Conservation (phyloP, 2,113 vertebrate species). For the Misgurnus anguillicaudatus region DNA sequence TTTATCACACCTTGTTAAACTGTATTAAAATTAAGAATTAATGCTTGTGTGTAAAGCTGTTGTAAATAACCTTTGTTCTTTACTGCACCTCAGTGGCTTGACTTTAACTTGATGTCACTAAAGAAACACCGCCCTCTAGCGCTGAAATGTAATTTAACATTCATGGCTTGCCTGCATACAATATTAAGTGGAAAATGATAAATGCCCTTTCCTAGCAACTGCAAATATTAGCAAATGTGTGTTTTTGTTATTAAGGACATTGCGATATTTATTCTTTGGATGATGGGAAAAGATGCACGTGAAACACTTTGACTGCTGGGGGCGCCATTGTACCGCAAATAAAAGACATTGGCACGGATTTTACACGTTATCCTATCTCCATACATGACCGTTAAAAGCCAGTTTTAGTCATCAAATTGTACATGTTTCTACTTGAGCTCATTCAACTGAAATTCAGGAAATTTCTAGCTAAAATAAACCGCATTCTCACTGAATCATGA, state of each 20-base stretch:
- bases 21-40: not conserved
- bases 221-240: not conserved
- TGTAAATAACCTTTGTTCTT: not conserved
- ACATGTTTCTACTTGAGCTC: no score
- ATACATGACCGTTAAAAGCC: no score
- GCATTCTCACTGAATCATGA: no score
- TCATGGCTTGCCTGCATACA: not conserved
- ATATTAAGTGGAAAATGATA: not conserved
- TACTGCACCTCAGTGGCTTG: not conserved
- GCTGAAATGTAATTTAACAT: not conserved
- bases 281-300: not conserved
- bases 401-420: no score
- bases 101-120: not conserved
- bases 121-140: slow-evolving; percentile 27
- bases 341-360: not conserved
- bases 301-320: slow-evolving; percentile 53
- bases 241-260: not conserved
- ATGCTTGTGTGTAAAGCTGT: not conserved
- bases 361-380: not conserved
- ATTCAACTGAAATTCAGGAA: no score
- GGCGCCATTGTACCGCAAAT: slow-evolving; percentile 51
- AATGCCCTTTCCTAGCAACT: not conserved
- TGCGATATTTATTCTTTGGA: not conserved
- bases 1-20: not conserved
- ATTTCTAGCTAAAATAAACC: no score